Evolutionary conservation across 2,797 vertebrate genomes (phyloP), one percentile per base, ranked within the genome.

Genomic region (Enteromius trimaculatus): DNA sequence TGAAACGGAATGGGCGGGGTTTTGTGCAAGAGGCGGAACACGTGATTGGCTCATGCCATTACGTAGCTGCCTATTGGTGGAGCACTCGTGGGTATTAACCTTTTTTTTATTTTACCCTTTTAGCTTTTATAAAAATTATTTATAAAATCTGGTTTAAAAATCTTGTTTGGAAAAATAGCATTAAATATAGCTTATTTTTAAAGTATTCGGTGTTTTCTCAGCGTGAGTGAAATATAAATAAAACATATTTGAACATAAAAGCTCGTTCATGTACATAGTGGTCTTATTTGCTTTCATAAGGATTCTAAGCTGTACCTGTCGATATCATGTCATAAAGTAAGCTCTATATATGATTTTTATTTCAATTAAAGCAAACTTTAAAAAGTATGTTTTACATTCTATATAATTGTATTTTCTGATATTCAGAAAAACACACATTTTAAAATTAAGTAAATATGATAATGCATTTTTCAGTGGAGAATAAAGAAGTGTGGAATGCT

Each of bases 31-130:
- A 55, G 74, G 81, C 37, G 39, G 3, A 37, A 9, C 17, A 60
- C 74, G 74, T 77, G 62, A 66, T 76, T 44, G 17, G 71, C 72
- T 44, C 49, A n/a, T 29, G 49, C 3, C 4, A 17, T 21, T 44
- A 62, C 62, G 47, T 21, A 51, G 17, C 10, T 10, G 47, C n/a
- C 68, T n/a, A 82, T 82, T 82, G 71, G 80, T 42, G 3, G 21
- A 60, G 6, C 17, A 44, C n/a, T 53, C 2, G 39, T 34, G 19
- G 26, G 37, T 23, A 10, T 4, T 11, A 78, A 77, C n/a, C 5
- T 39, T 39, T 39, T 39, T 39, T 39, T 39, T 34, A 2, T 31
- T 31, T 31, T 31, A 21, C 5, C 34, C n/a, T 65, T 26, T 65
- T 0, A 21, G 19, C 64, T 19, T 37, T 37, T 66, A 21, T 65